Evolutionary conservation across 1,140 invertebrate genomes (phyloP), one percentile per base, ranked within the genome.

Genomic region (Drosophila kikkawai): DNA sequence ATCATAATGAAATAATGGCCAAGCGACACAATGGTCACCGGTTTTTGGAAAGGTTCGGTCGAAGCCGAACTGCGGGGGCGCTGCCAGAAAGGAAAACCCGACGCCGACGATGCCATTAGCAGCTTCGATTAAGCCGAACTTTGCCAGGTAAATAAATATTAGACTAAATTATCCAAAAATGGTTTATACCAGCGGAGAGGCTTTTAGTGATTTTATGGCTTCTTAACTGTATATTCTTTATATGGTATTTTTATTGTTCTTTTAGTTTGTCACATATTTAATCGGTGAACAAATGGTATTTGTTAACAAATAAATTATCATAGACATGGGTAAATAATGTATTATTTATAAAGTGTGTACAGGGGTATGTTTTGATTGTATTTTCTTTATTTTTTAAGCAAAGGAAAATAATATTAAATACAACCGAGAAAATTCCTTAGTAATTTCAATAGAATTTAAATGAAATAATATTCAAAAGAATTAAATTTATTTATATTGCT

Each of bases 1-100:
- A 79, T 86, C 69, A 86, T 79, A 86, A 82, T 69, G 66, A 59
- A 66, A 82, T 68, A 79, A 86, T 82, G 68, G 66, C 57, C 64
- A 76, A 59, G 57, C 64, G 34, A 39, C 48, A 53, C 37, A 69
- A 57, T 60, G 66, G 48, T 56, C 74, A 68, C 39, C 42, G 47
- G 12, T 69, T 69, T 77, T 56, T 68, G 74, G 71, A 51, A 67
- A 58, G 42, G 45, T 68, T 80, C 60, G 75, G 79, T 45, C 36
- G 63, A 17, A 15, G 59, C 36, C 70, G 58, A 50, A 42, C 48
- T 65, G 68, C 69, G 82, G 80, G 83, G 83, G 83, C 83, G 82
- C 82, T 79, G 68, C 63, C 55, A 44, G 26, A 63, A 64, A 45
- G 39, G 8, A 15, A 53, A 69, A 51, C 9, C 47, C 15, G 17